These are phyloP conservation scores for Halcyon senegalensis DNA, from an alignment of 2,113 vertebrate species.

Conservation along the genomic window DNA sequence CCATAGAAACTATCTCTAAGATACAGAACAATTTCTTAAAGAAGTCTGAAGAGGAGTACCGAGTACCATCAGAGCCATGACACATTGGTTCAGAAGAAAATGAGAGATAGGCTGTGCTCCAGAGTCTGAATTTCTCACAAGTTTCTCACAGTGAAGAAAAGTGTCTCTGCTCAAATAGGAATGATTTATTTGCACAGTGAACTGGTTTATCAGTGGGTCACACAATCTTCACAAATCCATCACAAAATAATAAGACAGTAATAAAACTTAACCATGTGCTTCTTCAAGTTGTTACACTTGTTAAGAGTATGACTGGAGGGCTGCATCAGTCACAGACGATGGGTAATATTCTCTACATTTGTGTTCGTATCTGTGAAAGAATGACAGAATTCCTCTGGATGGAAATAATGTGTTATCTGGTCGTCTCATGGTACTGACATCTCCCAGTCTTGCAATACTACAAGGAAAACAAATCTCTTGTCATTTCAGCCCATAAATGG, in stretches of 20 bases:
- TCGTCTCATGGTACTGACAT: constrained; percentile 15
- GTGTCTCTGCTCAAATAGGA: neutral
- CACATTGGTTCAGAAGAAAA: neutral
- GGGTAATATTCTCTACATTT: neutral
- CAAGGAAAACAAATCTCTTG: constrained; percentile 6
- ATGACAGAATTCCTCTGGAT: constrained; percentile 2
- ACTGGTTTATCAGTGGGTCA: neutral
- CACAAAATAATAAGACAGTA: neutral
- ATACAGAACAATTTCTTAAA: constrained; percentile 30
- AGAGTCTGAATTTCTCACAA: neutral
- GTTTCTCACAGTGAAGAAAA: neutral
- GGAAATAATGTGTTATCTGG: constrained; percentile 18
- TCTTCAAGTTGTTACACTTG: neutral
- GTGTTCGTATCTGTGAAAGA: neutral
- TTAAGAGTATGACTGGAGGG: neutral
- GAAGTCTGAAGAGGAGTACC: neutral
- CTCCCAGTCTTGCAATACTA: neutral
- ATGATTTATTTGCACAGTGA: neutral
- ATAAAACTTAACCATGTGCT: neutral
- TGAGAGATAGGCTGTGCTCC: neutral
- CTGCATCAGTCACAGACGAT: neutral
- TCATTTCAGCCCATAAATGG: constrained; percentile 26
- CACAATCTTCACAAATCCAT: neutral
- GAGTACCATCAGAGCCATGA: neutral
- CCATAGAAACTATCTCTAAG: constrained; percentile 51